These are phyloP conservation scores for Amphiduros pacificus DNA, from an alignment of 2,888 invertebrate genomes.

Conservation along the genomic window DNA sequence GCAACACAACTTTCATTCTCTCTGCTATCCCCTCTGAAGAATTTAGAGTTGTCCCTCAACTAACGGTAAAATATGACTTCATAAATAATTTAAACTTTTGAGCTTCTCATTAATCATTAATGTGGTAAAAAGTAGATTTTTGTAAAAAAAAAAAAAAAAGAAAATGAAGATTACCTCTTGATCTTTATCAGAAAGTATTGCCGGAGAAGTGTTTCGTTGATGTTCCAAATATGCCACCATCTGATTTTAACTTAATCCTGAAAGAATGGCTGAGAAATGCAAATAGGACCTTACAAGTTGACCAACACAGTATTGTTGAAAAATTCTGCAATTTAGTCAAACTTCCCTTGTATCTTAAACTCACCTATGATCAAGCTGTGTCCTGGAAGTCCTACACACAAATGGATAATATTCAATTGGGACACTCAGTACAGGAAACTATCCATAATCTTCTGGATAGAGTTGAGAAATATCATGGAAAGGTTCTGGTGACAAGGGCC, in stretches of 20 bases:
- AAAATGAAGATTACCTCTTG: too few species aligned
- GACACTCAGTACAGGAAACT: background rate
- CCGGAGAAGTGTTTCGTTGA: background rate
- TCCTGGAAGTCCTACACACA: slow-evolving; percentile 30
- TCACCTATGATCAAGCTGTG: slow-evolving; percentile 22
- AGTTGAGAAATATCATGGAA: slow-evolving; percentile 21
- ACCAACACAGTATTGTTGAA: background rate
- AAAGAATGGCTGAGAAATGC: background rate
- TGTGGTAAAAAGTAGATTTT: too few species aligned
- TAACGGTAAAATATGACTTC: background rate
- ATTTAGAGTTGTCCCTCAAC: background rate
- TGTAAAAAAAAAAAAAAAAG: too few species aligned
- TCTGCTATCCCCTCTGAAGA: slow-evolving; percentile 1
- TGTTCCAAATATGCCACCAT: background rate
- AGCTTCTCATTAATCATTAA: too few species aligned
- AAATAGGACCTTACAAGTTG: background rate
- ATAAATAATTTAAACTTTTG: too few species aligned
- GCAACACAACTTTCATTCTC: background rate
- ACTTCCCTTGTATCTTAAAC: slow-evolving; percentile 22
- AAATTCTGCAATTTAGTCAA: background rate
- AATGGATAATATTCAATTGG: background rate
- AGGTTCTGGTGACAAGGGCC: slow-evolving; percentile 12
- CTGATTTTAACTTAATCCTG: background rate
- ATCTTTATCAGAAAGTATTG: background rate
- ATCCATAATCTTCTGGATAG: slow-evolving; percentile 11